These are phyloP conservation scores for Ephydatia muelleri DNA, from an alignment of 37 sponge, comb jelly and placozoan species.

Conservation along the genomic window DNA sequence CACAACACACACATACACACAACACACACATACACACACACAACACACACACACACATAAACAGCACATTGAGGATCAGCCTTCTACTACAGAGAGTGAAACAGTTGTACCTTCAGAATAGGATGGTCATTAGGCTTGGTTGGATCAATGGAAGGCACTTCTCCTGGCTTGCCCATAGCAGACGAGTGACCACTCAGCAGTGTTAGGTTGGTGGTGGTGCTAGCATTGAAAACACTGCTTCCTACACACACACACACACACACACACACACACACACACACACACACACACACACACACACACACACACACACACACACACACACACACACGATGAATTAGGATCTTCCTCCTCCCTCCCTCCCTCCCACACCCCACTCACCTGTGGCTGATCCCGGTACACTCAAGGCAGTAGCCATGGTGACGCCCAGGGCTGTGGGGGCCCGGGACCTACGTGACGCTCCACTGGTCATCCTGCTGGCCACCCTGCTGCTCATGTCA, in stretches of 20 bases:
- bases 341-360: background rate
- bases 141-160: constrained; percentile 40
- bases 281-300: constrained; percentile 10
- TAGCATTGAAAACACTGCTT: constrained; percentile 27
- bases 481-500: constrained; percentile 47
- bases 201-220: constrained; percentile 21
- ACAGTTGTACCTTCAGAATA: constrained; percentile 57
- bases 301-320: background rate
- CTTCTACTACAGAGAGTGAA: too few species aligned
- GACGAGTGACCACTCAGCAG: background rate
- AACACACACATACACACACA: too few species aligned
- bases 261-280: background rate
- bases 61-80: too few species aligned
- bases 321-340: background rate
- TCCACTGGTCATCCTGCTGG: constrained; percentile 48
- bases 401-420: background rate
- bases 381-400: background rate
- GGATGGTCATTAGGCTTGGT: constrained; percentile 78
- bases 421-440: constrained; percentile 39
- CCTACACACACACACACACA: constrained; percentile 12
- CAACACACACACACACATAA: too few species aligned
- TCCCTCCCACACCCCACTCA: background rate
- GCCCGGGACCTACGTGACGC: constrained; percentile 25
- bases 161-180: background rate
- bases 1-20: background rate